phyloP scores from a whole-genome alignment of 2,113 vertebrate species.

The Brachionichthys hirsutus region DNA sequence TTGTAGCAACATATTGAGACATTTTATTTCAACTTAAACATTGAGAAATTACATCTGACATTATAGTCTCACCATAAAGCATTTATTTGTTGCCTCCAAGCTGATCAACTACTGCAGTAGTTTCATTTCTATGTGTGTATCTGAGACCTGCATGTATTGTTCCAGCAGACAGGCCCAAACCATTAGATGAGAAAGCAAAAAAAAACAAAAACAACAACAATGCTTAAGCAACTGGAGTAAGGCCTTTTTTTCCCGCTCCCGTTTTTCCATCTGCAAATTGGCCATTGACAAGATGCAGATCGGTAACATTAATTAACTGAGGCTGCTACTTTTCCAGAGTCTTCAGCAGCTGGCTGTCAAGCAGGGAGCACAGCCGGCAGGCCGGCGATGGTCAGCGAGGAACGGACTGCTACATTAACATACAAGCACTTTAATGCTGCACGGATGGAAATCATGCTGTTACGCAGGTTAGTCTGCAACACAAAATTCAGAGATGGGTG shows the following conservation, averaged over 20 bases:
- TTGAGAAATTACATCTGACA: too few species aligned
- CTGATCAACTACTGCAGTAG: too few species aligned
- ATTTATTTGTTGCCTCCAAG: too few species aligned
- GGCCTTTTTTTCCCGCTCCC: constrained; percentile 20
- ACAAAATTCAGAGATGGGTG: too few species aligned
- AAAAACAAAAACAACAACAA: constrained; percentile 11
- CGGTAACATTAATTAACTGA: constrained; percentile 58
- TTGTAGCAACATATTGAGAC: too few species aligned
- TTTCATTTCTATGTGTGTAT: not conserved
- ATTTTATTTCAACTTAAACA: too few species aligned
- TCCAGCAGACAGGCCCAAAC: constrained; percentile 16
- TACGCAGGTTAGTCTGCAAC: too few species aligned
- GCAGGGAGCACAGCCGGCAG: constrained; percentile 40
- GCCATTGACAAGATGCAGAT: constrained; percentile 52
- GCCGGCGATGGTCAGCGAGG: constrained; percentile 30
- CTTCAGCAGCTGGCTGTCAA: constrained; percentile 60
- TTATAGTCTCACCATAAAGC: too few species aligned
- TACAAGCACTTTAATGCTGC: too few species aligned
- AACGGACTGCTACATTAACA: not conserved
- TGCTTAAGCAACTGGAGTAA: constrained; percentile 11
- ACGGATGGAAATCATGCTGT: too few species aligned
- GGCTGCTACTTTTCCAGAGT: constrained; percentile 27
- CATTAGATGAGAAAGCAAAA: constrained; percentile 6
- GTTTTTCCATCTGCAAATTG: constrained; percentile 45
- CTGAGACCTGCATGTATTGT: constrained; percentile 33